phyloP scores from a whole-genome alignment of 2,113 vertebrate genomes.

The human region GRCh38 chr18:7151001-7151500 shows the following conservation, averaged over 20 bases:
- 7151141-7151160: background rate
- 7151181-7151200: background rate
- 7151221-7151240: background rate
- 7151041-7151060: background rate
- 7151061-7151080: background rate
- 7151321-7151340: background rate
- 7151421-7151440: no score
- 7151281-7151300: background rate
- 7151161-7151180: background rate
- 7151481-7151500: background rate
- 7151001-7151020: background rate
- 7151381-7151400: background rate
- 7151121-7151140: background rate
- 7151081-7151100: background rate
- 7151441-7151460: background rate
- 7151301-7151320: background rate
- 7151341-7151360: background rate
- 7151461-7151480: background rate
- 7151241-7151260: background rate
- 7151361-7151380: background rate
- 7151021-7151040: background rate
- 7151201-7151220: background rate
- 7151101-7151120: background rate
- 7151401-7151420: background rate
- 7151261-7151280: background rate